Evolutionary conservation across 2,113 vertebrate genomes (phyloP).

Genomic region (Baryphthengus martii): DNA sequence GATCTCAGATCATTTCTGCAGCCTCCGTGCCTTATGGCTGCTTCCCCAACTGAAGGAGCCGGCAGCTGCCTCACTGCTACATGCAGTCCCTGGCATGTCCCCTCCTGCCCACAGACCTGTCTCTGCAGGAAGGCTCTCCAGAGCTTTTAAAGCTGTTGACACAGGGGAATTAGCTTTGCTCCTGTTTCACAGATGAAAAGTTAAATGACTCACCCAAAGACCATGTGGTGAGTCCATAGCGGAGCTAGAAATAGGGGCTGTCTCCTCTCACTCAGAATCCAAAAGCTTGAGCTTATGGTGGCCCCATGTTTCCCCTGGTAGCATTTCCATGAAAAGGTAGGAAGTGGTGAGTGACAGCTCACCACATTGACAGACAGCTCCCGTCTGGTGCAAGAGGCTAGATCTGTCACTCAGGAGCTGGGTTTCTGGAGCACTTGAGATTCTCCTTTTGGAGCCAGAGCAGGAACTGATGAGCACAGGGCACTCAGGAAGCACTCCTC

Average conservation of each 20-base stretch:
- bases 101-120: background rate
- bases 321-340: conserved; percentile 4
- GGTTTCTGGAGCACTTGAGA: conserved; percentile 62
- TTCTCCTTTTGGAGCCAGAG: conserved; percentile 47
- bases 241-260: conserved; percentile 29
- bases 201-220: background rate
- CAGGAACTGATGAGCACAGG: conserved; percentile 13
- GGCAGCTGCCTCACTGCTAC: background rate
- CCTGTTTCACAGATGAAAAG: conserved; percentile 1
- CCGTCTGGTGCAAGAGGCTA: conserved; percentile 45
- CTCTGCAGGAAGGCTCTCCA: background rate
- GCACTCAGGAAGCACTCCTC: conserved; percentile 59
- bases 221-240: background rate
- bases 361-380: conserved; percentile 26
- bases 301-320: background rate
- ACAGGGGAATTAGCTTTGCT: background rate
- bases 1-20: background rate
- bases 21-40: background rate
- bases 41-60: background rate
- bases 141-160: conserved; percentile 6
- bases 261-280: background rate
- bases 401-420: conserved; percentile 55
- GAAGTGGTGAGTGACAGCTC: conserved; percentile 51
- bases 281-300: conserved; percentile 20
- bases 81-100: background rate